A percentile compares a stretch with the other conserved stretches of the same genome.
These are phyloP conservation scores for Malacosoma neustria DNA, from an alignment of 2,888 invertebrate species.

Conservation along the genomic window DNA sequence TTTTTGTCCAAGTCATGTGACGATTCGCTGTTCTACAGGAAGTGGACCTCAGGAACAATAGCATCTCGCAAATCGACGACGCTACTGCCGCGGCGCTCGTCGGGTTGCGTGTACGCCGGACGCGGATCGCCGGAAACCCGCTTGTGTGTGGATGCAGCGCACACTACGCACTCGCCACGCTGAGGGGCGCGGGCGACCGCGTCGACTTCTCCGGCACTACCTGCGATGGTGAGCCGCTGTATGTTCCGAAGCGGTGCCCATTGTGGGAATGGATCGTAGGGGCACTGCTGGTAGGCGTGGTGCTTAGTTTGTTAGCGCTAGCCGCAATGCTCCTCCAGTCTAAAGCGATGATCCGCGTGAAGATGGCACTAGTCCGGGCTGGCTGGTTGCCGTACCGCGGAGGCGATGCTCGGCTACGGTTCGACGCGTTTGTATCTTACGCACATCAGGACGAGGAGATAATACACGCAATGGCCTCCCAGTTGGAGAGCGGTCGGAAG, in stretches of 20 bases:
- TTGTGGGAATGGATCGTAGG: constrained; percentile 3
- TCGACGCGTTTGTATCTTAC: constrained; percentile 89
- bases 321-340: constrained; percentile 10
- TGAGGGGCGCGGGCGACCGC: constrained; percentile 2
- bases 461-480: constrained; percentile 76
- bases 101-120: neutral
- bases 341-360: constrained; percentile 13
- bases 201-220: constrained; percentile 4
- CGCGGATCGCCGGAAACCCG: constrained; percentile 8
- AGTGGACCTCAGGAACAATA: constrained; percentile 12
- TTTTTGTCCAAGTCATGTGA: neutral
- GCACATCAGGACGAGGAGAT: constrained; percentile 85
- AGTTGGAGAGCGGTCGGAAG: constrained; percentile 73
- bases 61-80: neutral
- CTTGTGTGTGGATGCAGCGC: constrained; percentile 9
- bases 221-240: constrained; percentile 3
- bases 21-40: constrained; percentile 3
- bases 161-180: constrained; percentile 3
- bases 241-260: constrained; percentile 3
- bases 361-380: constrained; percentile 14
- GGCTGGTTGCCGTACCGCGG: constrained; percentile 13
- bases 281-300: constrained; percentile 12
- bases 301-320: constrained; percentile 11
- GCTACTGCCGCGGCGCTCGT: constrained; percentile 4
- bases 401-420: constrained; percentile 32